These are phyloP conservation scores for Urocynchramus pylzowi DNA, from an alignment of 2,113 vertebrate genomes.

Conservation along the genomic window DNA sequence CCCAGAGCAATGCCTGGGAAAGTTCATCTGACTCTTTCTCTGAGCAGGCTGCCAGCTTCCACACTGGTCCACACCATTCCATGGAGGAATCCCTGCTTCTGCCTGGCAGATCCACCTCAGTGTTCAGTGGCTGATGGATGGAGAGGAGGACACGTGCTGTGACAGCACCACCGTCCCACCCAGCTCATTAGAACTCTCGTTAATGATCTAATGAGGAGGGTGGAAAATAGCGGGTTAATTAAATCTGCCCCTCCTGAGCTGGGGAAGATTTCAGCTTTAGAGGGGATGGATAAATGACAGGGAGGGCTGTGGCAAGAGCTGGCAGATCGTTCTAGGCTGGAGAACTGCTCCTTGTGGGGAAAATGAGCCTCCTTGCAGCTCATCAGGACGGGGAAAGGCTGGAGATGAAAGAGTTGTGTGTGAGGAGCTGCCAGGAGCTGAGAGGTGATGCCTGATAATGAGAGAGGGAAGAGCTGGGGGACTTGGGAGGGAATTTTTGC, in stretches of 20 bases:
- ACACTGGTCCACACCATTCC: neutral
- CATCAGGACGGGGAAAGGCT: neutral
- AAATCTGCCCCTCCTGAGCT: neutral
- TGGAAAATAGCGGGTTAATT: conserved; percentile 20
- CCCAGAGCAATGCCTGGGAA: neutral
- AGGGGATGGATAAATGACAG: neutral
- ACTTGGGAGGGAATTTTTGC: neutral
- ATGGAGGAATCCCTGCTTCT: neutral
- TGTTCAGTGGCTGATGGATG: neutral
- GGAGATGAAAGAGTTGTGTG: neutral
- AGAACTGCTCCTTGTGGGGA: neutral
- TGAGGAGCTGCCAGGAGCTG: conserved; percentile 39
- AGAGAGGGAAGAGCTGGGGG: neutral
- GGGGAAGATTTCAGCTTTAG: neutral
- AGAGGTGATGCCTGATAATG: conserved; percentile 23
- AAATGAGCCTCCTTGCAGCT: neutral
- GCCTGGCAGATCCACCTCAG: neutral
- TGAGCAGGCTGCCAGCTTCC: neutral
- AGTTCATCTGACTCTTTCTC: neutral
- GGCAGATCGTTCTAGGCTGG: neutral
- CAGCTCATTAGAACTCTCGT: neutral
- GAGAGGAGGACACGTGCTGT: neutral
- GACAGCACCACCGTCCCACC: neutral
- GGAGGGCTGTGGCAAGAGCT: neutral
- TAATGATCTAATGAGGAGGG: neutral